Percentiles rank a stretch among this genome's conserved stretches.
Conservation (phyloP, 2,797 vertebrate genomes). For the Phoxinus dragarum region DNA sequence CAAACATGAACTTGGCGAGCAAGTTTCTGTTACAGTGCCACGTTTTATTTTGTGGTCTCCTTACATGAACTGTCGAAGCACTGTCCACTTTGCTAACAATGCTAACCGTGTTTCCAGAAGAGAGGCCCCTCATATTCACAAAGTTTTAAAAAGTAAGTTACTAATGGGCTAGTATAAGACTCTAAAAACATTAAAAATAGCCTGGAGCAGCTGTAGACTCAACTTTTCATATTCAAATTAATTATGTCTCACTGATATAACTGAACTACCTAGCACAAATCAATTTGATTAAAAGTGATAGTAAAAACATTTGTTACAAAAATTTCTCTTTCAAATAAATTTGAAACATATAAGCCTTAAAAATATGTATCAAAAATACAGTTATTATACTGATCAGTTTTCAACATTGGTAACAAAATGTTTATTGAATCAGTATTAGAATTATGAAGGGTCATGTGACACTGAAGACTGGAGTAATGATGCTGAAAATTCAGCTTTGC, state of each 20-base stretch:
- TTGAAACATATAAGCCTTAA: background rate
- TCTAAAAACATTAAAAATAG: background rate
- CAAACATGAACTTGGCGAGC: constrained; percentile 13
- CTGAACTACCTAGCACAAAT: too few relatives aligned
- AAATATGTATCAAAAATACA: background rate
- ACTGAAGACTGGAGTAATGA: background rate
- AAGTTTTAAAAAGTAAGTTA: background rate
- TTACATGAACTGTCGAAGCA: constrained; percentile 10
- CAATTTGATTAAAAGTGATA: too few relatives aligned
- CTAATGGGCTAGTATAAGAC: background rate
- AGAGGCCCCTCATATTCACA: background rate
- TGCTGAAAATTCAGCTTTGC: background rate
- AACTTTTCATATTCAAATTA: background rate
- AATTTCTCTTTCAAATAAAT: background rate
- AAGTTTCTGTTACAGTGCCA: constrained; percentile 26
- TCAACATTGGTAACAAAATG: background rate
- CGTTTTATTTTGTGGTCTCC: constrained; percentile 43
- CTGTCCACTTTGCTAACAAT: constrained; percentile 20
- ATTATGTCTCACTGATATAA: too few relatives aligned
- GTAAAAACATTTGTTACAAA: background rate
- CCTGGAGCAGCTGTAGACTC: background rate
- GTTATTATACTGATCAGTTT: too few relatives aligned
- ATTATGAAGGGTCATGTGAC: background rate
- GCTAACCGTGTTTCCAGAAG: background rate
- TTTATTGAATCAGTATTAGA: background rate